A percentile compares a stretch with the other conserved stretches of the same genome.
phyloP scores from a whole-genome alignment of 2,888 invertebrate species.

The Calliphora vomitoria region DNA sequence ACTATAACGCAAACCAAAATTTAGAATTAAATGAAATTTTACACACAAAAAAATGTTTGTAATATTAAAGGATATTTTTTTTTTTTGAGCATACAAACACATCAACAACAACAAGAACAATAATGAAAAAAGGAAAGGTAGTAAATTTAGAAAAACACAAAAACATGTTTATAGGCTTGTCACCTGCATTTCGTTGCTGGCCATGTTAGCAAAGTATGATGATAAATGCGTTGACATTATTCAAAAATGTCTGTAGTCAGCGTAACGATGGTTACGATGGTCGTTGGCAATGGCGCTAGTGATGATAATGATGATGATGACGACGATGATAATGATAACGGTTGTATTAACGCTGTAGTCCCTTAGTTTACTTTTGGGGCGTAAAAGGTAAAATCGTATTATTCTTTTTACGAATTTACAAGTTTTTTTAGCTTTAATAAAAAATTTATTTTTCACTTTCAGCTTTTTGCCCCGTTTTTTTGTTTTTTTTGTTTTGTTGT shows the following conservation, averaged over 20 bases:
- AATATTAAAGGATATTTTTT: constrained; percentile 26
- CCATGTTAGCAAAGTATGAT: constrained; percentile 50
- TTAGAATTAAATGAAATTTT: constrained; percentile 39
- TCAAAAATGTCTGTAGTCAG: constrained; percentile 48
- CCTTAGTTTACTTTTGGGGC: constrained; percentile 16
- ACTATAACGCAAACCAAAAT: not conserved
- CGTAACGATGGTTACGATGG: constrained; percentile 35
- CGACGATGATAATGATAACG: constrained; percentile 5
- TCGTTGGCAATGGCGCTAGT: constrained; percentile 15
- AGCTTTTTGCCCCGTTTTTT: not conserved
- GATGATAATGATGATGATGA: constrained; percentile 38
- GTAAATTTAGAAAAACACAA: constrained; percentile 17
- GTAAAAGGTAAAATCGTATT: constrained; percentile 17
- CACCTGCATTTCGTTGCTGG: constrained; percentile 69
- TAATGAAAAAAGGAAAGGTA: not conserved
- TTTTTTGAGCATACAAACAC: constrained; percentile 10
- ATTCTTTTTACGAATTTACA: constrained; percentile 34
- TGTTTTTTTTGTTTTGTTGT: no score
- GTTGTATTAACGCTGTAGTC: constrained; percentile 10
- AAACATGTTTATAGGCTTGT: constrained; percentile 68
- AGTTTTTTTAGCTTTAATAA: constrained; percentile 18
- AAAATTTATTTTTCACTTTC: constrained; percentile 21
- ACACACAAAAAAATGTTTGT: constrained; percentile 17
- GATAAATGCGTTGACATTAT: constrained; percentile 71
- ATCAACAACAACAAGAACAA: not conserved